Evolutionary conservation across 2,113 vertebrate genomes (phyloP).

Genomic region (Colius striatus): DNA sequence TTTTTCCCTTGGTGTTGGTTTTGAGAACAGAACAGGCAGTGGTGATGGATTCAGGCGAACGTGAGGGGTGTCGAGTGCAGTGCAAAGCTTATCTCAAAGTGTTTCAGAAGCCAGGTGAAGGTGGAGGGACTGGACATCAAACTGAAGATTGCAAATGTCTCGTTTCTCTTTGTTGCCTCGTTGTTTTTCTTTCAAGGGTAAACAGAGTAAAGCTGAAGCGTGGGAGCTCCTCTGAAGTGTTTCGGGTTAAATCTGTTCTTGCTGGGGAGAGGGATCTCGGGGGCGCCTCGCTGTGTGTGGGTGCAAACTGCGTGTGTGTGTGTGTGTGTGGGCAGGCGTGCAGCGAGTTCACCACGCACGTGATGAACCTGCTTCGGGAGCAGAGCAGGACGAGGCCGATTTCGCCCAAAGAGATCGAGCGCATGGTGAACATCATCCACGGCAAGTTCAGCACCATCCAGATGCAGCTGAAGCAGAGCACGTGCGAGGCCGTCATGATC

Average conservation of each 20-base stretch:
- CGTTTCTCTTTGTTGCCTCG: background rate
- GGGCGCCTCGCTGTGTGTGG: no score
- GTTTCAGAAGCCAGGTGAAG: background rate
- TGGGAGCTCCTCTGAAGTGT: background rate
- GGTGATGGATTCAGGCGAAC: background rate
- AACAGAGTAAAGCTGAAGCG: background rate
- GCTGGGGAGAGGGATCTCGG: background rate
- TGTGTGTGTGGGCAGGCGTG: slow-evolving; percentile 80
- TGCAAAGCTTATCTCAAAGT: background rate
- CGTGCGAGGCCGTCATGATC: slow-evolving; percentile 89
- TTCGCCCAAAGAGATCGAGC: slow-evolving; percentile 87
- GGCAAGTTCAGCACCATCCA: slow-evolving; percentile 91
- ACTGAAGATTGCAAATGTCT: background rate
- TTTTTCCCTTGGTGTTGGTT: slow-evolving; percentile 41
- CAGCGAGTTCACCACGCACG: slow-evolving; percentile 90
- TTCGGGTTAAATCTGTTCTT: background rate
- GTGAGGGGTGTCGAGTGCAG: background rate
- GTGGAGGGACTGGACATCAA: background rate
- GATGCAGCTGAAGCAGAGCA: slow-evolving; percentile 93
- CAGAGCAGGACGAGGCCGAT: slow-evolving; percentile 89
- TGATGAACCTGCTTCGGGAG: slow-evolving; percentile 90
- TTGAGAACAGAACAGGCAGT: slow-evolving; percentile 11
- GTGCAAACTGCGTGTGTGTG: no score
- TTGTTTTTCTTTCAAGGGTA: background rate
- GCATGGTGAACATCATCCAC: slow-evolving; percentile 88